Base-by-base conservation (phyloP, 2,797 vertebrate species). In the Pangasius macronema region DNA sequence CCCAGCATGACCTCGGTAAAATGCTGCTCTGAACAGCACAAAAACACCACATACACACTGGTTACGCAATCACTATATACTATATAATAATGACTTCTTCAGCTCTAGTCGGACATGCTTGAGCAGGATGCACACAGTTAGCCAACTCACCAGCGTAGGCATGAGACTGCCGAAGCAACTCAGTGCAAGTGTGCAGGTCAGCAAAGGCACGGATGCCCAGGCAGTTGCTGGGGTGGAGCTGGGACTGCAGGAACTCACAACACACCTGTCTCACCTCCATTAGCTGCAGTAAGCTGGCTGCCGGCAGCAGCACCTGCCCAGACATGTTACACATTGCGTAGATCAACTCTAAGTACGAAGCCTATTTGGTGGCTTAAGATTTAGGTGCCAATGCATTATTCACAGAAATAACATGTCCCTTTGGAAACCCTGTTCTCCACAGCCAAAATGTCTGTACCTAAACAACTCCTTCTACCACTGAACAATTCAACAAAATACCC, bases 261-360 rank as follows among this genome's bases (percentile, higher is more conserved):
- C 98, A 99, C 89, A 97, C 97, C 92, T 98, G 97, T 36, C 97
- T 95, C 3, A 99, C 98, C 2, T 99, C 98, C 97, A 98, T 97
- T 92, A 99, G 87, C 92, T 99, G 98, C 86, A 99, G 93, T 90
- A 99, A 95, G 61, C 98, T 97, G 86, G 98, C 97, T 85, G 98
- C 98, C 16, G 97, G 97, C 85, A 99, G 93, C 88, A 99, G 94
- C 73, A 99, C 97, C 98, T 99, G 87, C 5, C 57, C 59, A 85
- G 59, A 83, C 42, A 59, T 0, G 27, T 79, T 33, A 77, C 4
- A 83, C 16, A 10, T 11, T 67, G 6, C 59, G 14, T 11, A 18
- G 14, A 51, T 73, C 30, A 65, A 46, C 18, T 24, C 14, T 24
- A 82, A 20, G 67, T 30, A 36, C 7, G 36, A 61, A 33, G 18